Evolutionary conservation across 2,113 vertebrate genomes (phyloP).

Genomic region (Alethe diademata): DNA sequence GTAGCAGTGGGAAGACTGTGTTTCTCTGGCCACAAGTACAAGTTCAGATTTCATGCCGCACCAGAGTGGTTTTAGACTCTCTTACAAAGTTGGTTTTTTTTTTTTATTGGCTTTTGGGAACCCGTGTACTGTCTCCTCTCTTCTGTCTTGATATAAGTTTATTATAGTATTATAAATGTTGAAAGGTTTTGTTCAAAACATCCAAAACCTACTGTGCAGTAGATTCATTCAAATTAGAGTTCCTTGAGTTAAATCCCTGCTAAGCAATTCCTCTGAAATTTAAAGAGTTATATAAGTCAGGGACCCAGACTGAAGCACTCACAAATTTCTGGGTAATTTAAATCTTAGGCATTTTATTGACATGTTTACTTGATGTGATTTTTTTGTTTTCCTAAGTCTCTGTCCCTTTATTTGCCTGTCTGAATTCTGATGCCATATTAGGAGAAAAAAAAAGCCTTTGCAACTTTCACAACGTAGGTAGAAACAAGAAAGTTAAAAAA

Average conservation of each 20-base stretch:
- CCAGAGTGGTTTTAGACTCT: background rate
- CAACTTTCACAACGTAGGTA: background rate
- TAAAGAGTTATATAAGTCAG: background rate
- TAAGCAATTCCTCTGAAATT: background rate
- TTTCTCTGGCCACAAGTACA: background rate
- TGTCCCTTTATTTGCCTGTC: fast-evolving
- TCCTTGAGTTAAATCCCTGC: background rate
- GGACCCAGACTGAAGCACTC: background rate
- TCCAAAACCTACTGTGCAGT: background rate
- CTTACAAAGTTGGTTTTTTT: background rate
- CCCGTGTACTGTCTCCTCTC: background rate
- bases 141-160: background rate
- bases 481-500: background rate
- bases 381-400: background rate
- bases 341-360: background rate
- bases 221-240: background rate
- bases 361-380: background rate
- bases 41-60: background rate
- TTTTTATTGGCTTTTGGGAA: background rate
- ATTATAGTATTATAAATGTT: background rate
- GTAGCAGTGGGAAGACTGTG: background rate
- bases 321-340: background rate
- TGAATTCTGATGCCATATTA: background rate
- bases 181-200: background rate
- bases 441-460: background rate